These are phyloP conservation scores for Cacoxenus indagator DNA, from an alignment of 2,888 invertebrate genomes.

Conservation along the genomic window DNA sequence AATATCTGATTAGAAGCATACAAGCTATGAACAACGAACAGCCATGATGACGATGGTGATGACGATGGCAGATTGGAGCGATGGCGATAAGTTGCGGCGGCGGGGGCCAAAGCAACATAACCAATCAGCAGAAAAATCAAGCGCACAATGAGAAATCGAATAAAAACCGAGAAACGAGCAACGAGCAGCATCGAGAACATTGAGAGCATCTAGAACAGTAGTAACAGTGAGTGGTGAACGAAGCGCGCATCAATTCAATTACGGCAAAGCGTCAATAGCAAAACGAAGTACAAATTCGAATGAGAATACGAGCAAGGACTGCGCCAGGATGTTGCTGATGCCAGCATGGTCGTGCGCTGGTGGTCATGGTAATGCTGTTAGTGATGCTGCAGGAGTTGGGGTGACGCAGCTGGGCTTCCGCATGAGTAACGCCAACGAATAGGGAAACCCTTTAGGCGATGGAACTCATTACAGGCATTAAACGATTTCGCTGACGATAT, in stretches of 20 bases:
- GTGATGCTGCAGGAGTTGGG: not conserved
- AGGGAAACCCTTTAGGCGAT: not conserved
- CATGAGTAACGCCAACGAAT: not conserved
- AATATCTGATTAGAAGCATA: constrained; percentile 5
- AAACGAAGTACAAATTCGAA: not conserved
- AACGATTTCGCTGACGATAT: not conserved
- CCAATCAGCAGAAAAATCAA: constrained; percentile 14
- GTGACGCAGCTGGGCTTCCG: not conserved
- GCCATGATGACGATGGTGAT: not conserved
- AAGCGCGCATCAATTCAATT: constrained; percentile 9
- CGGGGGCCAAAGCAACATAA: not conserved
- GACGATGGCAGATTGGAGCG: not conserved
- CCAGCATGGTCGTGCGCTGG: not conserved
- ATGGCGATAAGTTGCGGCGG: not conserved
- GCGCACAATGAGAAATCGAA: not conserved
- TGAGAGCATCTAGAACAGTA: too few relatives aligned
- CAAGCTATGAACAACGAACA: not conserved
- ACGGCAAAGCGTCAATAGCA: constrained; percentile 4
- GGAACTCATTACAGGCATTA: constrained; percentile 2
- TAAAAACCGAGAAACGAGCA: not conserved
- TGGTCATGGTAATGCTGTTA: not conserved
- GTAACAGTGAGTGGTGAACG: not conserved
- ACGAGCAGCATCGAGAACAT: too few relatives aligned
- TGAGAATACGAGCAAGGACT: too few relatives aligned
- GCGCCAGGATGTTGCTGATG: not conserved